phyloP scores from a whole-genome alignment of 2,888 invertebrate species.

The Dasysyrphus albostriatus region DNA sequence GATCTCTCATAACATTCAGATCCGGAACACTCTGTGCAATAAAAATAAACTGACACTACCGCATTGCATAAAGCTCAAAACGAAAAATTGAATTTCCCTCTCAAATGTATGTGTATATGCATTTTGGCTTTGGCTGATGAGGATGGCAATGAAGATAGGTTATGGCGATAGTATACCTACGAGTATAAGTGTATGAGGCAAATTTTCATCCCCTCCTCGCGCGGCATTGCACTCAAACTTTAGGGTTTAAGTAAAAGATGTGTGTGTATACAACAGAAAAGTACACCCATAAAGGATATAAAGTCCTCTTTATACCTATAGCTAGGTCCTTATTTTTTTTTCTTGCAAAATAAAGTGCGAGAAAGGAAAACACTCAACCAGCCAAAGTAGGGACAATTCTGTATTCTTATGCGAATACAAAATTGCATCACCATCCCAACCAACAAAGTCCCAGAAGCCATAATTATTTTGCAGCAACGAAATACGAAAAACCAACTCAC shows the following conservation, averaged over 20 bases:
- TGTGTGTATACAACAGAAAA: neutral
- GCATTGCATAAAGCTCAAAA: constrained; percentile 54
- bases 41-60: constrained; percentile 59
- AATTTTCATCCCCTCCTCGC: constrained; percentile 21
- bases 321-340: neutral
- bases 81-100: constrained; percentile 60
- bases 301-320: neutral
- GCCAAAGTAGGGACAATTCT: constrained; percentile 55
- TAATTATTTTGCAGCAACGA: constrained; percentile 67
- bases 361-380: constrained; percentile 50
- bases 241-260: neutral
- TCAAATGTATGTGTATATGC: constrained; percentile 10
- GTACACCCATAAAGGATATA: constrained; percentile 5
- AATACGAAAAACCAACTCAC: constrained; percentile 48
- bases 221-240: constrained; percentile 20
- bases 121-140: constrained; percentile 10
- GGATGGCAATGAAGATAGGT: neutral
- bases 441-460: constrained; percentile 61
- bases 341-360: constrained; percentile 23
- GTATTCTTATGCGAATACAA: constrained; percentile 61
- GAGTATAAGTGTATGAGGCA: constrained; percentile 5
- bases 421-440: constrained; percentile 39
- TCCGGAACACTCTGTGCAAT: constrained; percentile 32
- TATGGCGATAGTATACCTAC: neutral
- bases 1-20: constrained; percentile 7